Base-by-base conservation (phyloP, 92 coral and sea anemone species). In the Isaurus tuberculatus region DNA sequence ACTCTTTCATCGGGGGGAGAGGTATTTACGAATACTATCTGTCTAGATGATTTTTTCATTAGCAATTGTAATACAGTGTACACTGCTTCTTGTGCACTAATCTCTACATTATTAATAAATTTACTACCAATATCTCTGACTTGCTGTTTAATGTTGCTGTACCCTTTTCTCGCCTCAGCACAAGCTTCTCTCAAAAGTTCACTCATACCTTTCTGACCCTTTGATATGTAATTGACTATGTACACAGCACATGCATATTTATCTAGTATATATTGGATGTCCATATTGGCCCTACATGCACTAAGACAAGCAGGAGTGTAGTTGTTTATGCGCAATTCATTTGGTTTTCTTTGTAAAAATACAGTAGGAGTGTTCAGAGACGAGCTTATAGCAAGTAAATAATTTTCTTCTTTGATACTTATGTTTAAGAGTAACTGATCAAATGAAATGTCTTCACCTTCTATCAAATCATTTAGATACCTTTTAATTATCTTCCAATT, bases 121-220 rank as follows among this genome's bases (percentile, higher is more conserved):
- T 49, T 49, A 49, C 58, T 49, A 49, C 58, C 58, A 49, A 49
- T 49, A 49, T 49, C 58, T 49, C 58, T 49, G 58, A 49, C 58
- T 49, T 49, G 58, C 58, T 49, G 58, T 49, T 49, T 49, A 49
- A 49, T 49, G 58, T 49, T 49, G 58, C 58, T 49, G 58, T 49
- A 49, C 58, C 58, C 58, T 49, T 49, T 16, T 49, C 58, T 49
- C 22, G 58, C 58, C 58, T 49, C 58, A 49, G 58, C 58, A 49
- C 25, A 49, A 49, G 58, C 58, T 49, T 49, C 58, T 49, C 58
- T 49, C 58, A 49, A 49, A 49, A 49, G 58, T 49, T 49, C 58
- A 49, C 58, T 49, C 58, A 49, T 49, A 49, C 58, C 58, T 49
- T 49, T 49, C 58, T 49, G 58, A 49, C 58, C 58, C 58, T 49